phyloP scores from a whole-genome alignment of 2,797 vertebrate genomes.

The Paedocypris micromegethes region DNA sequence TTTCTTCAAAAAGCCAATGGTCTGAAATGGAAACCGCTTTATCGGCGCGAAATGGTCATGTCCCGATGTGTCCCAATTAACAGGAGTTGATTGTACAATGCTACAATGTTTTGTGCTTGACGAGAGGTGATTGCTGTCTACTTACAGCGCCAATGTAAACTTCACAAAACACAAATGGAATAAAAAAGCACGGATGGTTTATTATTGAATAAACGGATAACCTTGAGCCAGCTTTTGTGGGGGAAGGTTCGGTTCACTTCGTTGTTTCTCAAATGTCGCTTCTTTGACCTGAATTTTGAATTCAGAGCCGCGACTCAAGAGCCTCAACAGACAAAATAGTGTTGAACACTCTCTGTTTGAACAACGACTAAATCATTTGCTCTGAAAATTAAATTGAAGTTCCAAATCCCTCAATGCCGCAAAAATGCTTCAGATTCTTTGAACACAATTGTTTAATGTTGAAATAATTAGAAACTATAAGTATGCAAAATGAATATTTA shows the following conservation, averaged over 20 bases:
- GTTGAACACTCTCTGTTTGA: neutral
- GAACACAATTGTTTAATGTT: neutral
- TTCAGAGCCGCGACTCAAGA: neutral
- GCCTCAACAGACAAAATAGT: neutral
- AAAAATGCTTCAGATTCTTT: conserved; percentile 19
- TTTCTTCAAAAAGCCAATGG: no score
- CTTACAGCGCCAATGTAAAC: no score
- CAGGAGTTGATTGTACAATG: no score
- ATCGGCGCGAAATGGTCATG: no score
- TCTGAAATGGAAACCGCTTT: no score
- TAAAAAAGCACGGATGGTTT: conserved; percentile 4
- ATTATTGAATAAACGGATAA: conserved; percentile 14
- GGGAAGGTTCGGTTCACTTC: conserved; percentile 1
- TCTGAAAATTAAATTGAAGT: conserved; percentile 12
- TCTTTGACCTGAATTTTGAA: neutral
- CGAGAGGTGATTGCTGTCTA: no score
- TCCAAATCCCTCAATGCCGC: conserved; percentile 18
- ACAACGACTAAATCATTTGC: neutral
- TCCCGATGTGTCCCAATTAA: no score
- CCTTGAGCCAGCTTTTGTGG: conserved; percentile 11
- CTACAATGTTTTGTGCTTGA: no score
- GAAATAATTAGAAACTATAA: conserved; percentile 28
- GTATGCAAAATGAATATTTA: conserved; percentile 29
- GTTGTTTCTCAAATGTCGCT: conserved; percentile 2
- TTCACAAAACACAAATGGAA: neutral